These are phyloP conservation scores for Melanotaenia parkinsoni DNA, from an alignment of 2,797 vertebrate species.

Conservation along the genomic window DNA sequence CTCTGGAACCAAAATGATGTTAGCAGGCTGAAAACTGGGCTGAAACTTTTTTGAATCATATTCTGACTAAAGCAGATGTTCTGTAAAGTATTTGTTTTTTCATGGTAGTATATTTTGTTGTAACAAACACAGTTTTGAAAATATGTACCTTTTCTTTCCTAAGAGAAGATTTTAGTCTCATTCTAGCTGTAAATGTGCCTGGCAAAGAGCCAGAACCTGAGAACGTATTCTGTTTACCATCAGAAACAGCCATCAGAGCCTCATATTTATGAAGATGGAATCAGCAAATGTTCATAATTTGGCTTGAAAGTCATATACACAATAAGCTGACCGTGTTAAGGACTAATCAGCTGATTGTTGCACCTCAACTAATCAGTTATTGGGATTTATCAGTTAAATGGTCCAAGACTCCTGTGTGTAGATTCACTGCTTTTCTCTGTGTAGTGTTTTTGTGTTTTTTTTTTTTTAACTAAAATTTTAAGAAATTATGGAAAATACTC, in stretches of 20 bases:
- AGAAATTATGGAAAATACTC: background rate
- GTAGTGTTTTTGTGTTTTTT: no score
- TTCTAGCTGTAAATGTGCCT: no score
- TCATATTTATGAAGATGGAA: no score
- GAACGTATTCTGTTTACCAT: no score
- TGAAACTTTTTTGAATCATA: constrained; percentile 79
- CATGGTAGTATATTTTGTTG: background rate
- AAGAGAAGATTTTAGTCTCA: no score
- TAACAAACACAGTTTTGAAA: no score
- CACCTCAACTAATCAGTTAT: background rate
- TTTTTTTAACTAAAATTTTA: background rate
- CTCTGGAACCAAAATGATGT: constrained; percentile 81
- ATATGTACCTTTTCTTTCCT: no score
- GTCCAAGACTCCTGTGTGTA: background rate
- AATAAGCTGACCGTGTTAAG: background rate
- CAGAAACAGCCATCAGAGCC: no score
- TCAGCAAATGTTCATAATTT: background rate
- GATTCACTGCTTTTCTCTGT: background rate
- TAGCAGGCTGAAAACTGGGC: constrained; percentile 80
- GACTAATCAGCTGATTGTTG: background rate
- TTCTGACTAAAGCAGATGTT: background rate
- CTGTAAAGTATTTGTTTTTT: background rate
- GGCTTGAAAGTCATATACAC: background rate
- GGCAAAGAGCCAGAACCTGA: no score
- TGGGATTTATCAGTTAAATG: background rate